These are phyloP conservation scores for Denticeps clupeoides DNA, from an alignment of 2,797 vertebrate species.

Conservation along the genomic window DNA sequence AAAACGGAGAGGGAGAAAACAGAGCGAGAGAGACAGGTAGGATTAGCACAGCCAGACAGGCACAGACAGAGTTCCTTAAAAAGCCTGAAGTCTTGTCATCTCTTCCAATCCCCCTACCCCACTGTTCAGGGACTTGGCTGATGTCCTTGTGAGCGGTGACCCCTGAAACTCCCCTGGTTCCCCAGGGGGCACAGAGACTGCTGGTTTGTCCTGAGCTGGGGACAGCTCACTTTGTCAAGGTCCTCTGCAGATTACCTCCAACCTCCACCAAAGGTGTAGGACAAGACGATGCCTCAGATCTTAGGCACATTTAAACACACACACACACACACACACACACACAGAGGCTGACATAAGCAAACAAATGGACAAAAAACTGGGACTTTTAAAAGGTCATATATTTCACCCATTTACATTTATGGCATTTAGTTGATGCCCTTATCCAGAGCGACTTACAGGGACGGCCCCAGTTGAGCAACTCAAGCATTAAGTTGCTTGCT, in stretches of 20 bases:
- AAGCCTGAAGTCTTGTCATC: neutral
- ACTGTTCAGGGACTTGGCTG: neutral
- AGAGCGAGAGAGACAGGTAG: neutral
- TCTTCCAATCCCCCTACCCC: neutral
- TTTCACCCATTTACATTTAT: too few species aligned
- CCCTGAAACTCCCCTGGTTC: slow-evolving; percentile 15
- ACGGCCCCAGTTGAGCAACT: too few species aligned
- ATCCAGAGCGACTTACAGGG: too few species aligned
- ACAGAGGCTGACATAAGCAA: too few species aligned
- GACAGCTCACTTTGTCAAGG: slow-evolving; percentile 6
- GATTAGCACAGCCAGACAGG: too few species aligned
- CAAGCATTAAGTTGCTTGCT: too few species aligned
- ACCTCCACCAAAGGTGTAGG: neutral
- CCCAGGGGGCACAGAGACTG: neutral
- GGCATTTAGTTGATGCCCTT: too few species aligned
- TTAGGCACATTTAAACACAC: neutral
- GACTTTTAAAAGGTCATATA: too few species aligned
- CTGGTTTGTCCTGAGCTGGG: slow-evolving; percentile 3
- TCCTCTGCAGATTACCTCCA: neutral
- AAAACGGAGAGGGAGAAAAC: neutral
- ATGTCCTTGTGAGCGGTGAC: slow-evolving; percentile 17
- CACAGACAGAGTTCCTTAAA: neutral
- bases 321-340: slow-evolving; percentile 1
- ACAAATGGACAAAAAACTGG: too few species aligned
- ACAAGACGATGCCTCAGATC: slow-evolving; percentile 6